phyloP scores from a whole-genome alignment of 2,113 vertebrate species.

The Brienomyrus brachyistius region DNA sequence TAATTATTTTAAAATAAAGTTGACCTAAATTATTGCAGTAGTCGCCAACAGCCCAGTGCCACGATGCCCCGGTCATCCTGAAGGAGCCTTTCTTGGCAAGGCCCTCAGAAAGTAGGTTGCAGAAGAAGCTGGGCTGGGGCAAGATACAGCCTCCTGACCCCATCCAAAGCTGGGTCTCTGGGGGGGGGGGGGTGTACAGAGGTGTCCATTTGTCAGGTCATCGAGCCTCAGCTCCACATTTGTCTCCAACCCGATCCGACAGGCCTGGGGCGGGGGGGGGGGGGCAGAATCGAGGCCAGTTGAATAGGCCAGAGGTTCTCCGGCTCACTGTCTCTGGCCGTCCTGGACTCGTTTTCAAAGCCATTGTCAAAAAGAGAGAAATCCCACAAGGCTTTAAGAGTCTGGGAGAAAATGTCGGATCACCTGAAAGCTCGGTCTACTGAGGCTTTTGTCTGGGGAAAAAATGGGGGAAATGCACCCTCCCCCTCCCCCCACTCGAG shows the following conservation, averaged over 20 bases:
- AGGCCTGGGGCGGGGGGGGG: slow-evolving; percentile 34
- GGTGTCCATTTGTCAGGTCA: slow-evolving; percentile 27
- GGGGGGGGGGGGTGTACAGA: background rate
- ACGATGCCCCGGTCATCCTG: background rate
- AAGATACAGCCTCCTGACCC: slow-evolving; percentile 29
- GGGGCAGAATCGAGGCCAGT: slow-evolving; percentile 45
- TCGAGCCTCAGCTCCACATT: slow-evolving; percentile 34
- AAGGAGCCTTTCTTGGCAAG: background rate
- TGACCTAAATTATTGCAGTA: background rate
- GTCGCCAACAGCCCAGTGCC: background rate
- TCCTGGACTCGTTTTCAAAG: slow-evolving; percentile 19
- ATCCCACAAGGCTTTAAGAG: background rate
- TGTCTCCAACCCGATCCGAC: slow-evolving; percentile 41
- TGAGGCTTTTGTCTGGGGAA: background rate
- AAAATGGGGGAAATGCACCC: background rate
- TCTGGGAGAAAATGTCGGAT: background rate
- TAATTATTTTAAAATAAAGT: background rate
- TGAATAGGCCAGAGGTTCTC: slow-evolving; percentile 45
- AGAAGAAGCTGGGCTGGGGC: slow-evolving; percentile 32
- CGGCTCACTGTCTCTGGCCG: slow-evolving; percentile 25
- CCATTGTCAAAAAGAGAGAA: background rate
- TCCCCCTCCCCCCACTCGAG: background rate
- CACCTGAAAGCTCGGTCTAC: background rate
- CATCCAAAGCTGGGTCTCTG: slow-evolving; percentile 11
- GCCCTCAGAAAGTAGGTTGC: slow-evolving; percentile 40